Evolutionary conservation across 1,140 invertebrate genomes (phyloP).

Genomic region (Calycopis cecrops): DNA sequence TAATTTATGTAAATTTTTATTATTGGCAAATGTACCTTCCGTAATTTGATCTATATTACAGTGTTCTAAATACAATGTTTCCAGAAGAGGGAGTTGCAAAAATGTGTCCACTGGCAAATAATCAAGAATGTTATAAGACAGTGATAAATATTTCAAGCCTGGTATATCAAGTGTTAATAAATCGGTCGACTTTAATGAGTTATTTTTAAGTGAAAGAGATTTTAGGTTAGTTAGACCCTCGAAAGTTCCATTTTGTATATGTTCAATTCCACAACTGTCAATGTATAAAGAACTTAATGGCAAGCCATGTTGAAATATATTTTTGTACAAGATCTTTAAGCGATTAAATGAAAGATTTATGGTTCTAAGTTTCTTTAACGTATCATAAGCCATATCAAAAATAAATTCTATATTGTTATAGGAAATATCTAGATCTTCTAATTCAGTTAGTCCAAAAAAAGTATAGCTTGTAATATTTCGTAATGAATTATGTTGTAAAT

Average conservation of each 20-base stretch:
- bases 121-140: constrained; percentile 61
- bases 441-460: constrained; percentile 81
- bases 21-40: constrained; percentile 55
- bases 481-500: constrained; percentile 67
- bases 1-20: constrained; percentile 57
- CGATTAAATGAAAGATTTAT: constrained; percentile 82
- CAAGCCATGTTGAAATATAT: constrained; percentile 79
- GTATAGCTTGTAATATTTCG: constrained; percentile 67
- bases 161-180: constrained; percentile 82
- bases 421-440: constrained; percentile 81
- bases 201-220: constrained; percentile 79
- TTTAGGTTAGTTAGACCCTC: constrained; percentile 76
- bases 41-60: constrained; percentile 64
- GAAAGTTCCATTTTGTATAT: constrained; percentile 77
- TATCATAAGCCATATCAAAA: constrained; percentile 79
- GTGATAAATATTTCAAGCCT: constrained; percentile 75
- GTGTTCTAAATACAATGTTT: constrained; percentile 60
- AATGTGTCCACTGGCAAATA: constrained; percentile 58
- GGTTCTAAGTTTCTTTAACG: constrained; percentile 78
- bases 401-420: constrained; percentile 79
- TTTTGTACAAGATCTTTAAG: constrained; percentile 75
- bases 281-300: constrained; percentile 77
- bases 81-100: constrained; percentile 58
- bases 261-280: constrained; percentile 76
- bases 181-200: constrained; percentile 81